Conservation (phyloP, 2,113 vertebrate genomes). For the Epinephelus cyanopodus region DNA sequence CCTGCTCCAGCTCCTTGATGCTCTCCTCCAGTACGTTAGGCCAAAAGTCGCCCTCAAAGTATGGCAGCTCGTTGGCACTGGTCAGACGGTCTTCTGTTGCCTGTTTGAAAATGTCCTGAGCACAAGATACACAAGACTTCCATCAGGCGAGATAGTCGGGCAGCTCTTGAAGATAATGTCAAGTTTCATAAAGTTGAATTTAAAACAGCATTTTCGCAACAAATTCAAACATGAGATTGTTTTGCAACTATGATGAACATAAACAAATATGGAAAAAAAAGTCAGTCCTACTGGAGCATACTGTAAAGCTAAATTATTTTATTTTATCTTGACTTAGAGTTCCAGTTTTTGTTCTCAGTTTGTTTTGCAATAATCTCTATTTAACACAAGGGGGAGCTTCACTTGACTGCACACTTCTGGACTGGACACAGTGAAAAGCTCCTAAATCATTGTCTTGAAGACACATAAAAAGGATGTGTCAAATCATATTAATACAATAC, state of each 20-base stretch:
- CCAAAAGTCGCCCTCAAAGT: constrained; percentile 99
- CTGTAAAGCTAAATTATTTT: neutral
- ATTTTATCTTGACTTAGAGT: neutral
- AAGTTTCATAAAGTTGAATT: neutral
- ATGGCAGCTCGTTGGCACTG: constrained; percentile 96
- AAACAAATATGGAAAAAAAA: neutral
- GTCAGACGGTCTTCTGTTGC: constrained; percentile 96
- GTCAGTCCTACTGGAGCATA: neutral
- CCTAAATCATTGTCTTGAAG: neutral
- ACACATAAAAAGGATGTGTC: neutral
- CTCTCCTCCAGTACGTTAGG: constrained; percentile 98
- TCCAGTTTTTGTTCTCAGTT: neutral
- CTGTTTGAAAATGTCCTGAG: constrained; percentile 98
- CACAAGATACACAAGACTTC: constrained; percentile 26
- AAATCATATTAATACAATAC: neutral
- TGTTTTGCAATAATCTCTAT: neutral
- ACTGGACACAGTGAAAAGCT: neutral
- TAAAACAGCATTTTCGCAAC: neutral
- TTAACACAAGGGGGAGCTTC: constrained; percentile 23
- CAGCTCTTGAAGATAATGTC: neutral
- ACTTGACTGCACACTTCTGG: neutral
- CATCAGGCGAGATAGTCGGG: neutral
- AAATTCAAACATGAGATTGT: neutral
- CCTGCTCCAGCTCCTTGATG: constrained; percentile 98
- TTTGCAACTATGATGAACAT: neutral